Conservation (phyloP, 2,797 vertebrate genomes). For the Natrix natrix region DNA sequence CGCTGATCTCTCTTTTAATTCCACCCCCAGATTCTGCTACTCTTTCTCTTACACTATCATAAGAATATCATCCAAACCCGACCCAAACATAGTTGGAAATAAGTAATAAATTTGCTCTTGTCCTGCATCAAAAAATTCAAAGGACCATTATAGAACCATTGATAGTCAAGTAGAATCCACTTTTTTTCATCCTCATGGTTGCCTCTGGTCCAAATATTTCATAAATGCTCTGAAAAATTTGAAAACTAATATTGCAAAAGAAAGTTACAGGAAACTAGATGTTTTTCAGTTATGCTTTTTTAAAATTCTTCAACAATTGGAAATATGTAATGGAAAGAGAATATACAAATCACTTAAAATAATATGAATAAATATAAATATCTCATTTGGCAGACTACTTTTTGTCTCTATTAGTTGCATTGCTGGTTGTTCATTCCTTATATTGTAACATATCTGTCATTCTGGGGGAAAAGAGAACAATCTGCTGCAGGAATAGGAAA, state of each 20-base stretch:
- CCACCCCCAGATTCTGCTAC: neutral
- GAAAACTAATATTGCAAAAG: neutral
- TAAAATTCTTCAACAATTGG: neutral
- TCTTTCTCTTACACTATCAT: neutral
- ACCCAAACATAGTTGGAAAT: neutral
- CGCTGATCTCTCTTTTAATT: neutral
- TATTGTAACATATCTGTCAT: neutral
- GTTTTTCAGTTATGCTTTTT: neutral
- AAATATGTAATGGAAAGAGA: neutral
- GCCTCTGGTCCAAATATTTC: neutral
- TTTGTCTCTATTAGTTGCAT: neutral
- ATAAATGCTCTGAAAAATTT: neutral
- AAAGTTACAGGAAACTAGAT: neutral
- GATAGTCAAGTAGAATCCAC: neutral
- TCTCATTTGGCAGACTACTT: neutral
- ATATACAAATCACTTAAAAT: neutral
- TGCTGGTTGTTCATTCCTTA: neutral
- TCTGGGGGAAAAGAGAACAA: neutral
- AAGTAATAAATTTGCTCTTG: neutral
- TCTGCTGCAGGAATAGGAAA: neutral
- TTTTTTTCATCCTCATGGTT: neutral
- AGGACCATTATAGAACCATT: neutral
- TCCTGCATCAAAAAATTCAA: neutral
- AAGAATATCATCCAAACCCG: neutral
- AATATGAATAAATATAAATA: neutral